Evolutionary conservation across 2,888 invertebrate species (phyloP).

Genomic region (Andrena marginata): DNA sequence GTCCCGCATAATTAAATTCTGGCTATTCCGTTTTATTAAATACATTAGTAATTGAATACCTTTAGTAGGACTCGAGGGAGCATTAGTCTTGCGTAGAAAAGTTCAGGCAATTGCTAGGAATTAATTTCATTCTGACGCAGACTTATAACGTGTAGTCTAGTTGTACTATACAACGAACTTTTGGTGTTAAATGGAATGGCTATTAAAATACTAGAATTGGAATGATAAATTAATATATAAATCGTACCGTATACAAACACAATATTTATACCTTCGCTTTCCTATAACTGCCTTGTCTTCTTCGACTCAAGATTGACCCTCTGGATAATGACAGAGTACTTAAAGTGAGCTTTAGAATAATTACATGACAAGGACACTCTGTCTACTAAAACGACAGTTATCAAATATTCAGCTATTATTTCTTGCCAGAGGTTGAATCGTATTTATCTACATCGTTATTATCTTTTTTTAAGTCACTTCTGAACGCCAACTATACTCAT

Average conservation of each 20-base stretch:
- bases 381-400: slow-evolving; percentile 19
- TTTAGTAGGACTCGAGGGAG: background rate
- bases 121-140: too few species aligned
- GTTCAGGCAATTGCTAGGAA: slow-evolving; percentile 5
- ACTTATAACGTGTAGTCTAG: too few species aligned
- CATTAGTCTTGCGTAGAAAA: slow-evolving; percentile 1
- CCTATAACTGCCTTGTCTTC: background rate
- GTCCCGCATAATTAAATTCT: background rate
- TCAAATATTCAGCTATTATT: slow-evolving; percentile 30
- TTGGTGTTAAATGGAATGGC: too few species aligned
- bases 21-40: background rate
- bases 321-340: slow-evolving; percentile 18
- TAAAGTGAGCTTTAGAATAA: slow-evolving; percentile 31
- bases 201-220: too few species aligned
- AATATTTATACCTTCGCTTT: slow-evolving; percentile 2
- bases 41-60: too few species aligned
- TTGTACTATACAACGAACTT: too few species aligned
- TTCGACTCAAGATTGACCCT: background rate
- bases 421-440: slow-evolving; percentile 17
- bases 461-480: slow-evolving; percentile 42
- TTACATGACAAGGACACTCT: slow-evolving; percentile 18
- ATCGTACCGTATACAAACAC: too few species aligned
- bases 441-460: slow-evolving; percentile 25
- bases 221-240: too few species aligned
- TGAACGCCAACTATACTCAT: slow-evolving; percentile 35